Conservation (phyloP, 2,113 vertebrate species). For the Cranoglanis bouderius region DNA sequence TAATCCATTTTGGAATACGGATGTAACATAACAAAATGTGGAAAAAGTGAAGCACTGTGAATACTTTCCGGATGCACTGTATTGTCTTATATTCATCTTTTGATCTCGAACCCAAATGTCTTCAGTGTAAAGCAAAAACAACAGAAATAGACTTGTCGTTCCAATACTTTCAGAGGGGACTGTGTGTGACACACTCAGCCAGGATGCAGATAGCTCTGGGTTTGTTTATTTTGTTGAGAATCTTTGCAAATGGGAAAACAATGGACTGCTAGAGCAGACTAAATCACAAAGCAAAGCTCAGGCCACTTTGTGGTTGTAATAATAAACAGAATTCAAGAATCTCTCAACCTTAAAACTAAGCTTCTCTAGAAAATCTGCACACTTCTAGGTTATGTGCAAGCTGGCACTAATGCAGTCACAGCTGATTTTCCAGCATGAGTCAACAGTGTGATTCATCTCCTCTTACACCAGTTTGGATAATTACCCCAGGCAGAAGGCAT, state of each 20-base stretch:
- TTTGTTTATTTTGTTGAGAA: not conserved
- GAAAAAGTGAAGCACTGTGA: no score
- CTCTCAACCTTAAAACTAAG: not conserved
- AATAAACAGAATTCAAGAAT: not conserved
- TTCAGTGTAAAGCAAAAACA: not conserved
- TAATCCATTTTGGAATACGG: no score
- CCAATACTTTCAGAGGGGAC: not conserved
- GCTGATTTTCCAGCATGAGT: slow-evolving; percentile 9
- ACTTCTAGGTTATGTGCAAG: not conserved
- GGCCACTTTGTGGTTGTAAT: not conserved
- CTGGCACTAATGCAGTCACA: not conserved
- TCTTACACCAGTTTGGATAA: not conserved
- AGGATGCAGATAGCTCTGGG: not conserved
- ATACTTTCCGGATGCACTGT: no score
- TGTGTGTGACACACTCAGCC: not conserved
- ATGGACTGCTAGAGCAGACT: not conserved
- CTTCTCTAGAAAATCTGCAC: not conserved
- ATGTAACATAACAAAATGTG: no score
- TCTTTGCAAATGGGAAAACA: not conserved
- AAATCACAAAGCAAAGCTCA: not conserved
- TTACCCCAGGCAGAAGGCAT: not conserved
- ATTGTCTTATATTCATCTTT: not conserved
- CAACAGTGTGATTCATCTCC: slow-evolving; percentile 3
- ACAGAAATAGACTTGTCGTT: not conserved
- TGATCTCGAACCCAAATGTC: not conserved